Base-by-base conservation (phyloP, 2,888 invertebrate species). In the Patella caerulea region DNA sequence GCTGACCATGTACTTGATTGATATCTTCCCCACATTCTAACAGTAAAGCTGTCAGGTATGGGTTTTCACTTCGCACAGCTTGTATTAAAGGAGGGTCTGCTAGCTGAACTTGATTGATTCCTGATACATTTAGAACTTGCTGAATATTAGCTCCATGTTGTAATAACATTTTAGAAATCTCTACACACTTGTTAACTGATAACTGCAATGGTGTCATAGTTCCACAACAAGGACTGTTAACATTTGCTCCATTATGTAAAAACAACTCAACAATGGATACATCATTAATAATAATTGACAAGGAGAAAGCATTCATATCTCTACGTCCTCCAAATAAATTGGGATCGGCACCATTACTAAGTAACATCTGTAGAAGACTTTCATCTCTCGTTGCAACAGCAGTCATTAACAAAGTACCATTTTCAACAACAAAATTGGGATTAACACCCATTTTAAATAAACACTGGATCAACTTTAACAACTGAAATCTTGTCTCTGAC, bases 1-100 rank as follows among this genome's bases (percentile, higher is more conserved):
- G 79, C n/a, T 81, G 81, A 15, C 82, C 83, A 73, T 81, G 83
- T n/a, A 77, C 72, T 76, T 84, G 84, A 71, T 84, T 84, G 0
- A 84, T 78, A 72, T 84, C 84, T 70, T 84, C 86, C 2, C 84
- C 86, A 78, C 83, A 82, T 69, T 86, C 84, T 12, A 85, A 76
- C 2, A 85, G 78, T 52, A 84, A 78, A 2, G 80, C 80, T 1
- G 80, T 82, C 17, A 84, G 81, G 55, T 82, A 83, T 12, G 80
- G 19, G 71, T 85, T 84, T 53, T 80, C 76, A n/a, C 82, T 79
- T 29, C 81, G 76, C 15, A 85, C 80, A 34, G 85, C 84, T 71
- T 82, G 78, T n/a, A 82, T 79, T 24, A 85, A 72, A 1, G 85
- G 85, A 0, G 82, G 83, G 29, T 79, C 80, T 15, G 80, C 74